Evolutionary conservation across 1,140 invertebrate genomes (phyloP).

Genomic region (Lasioglossum baleicum): DNA sequence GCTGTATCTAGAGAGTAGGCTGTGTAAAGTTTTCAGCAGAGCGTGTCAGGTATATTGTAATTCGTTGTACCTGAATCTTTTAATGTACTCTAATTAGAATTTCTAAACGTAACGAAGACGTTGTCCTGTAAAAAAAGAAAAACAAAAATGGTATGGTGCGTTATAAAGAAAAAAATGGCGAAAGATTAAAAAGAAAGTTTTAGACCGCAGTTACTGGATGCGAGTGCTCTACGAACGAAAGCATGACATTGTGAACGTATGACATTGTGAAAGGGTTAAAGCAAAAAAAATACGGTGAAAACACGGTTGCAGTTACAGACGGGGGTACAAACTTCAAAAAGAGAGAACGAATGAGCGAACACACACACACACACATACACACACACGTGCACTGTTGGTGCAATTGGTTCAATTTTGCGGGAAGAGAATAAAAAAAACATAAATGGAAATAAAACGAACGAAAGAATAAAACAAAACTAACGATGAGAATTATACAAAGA

Average conservation of each 20-base stretch:
- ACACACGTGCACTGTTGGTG: slow-evolving; percentile 36
- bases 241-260: slow-evolving; percentile 45
- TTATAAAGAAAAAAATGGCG: slow-evolving; percentile 22
- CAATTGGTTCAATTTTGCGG: slow-evolving; percentile 46
- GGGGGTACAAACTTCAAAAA: slow-evolving; percentile 37
- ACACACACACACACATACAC: too few species aligned
- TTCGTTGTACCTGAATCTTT: slow-evolving; percentile 54
- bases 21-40: slow-evolving; percentile 31
- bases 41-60: slow-evolving; percentile 39
- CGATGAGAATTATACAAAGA: slow-evolving; percentile 50
- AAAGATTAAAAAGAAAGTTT: slow-evolving; percentile 19
- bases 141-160: slow-evolving; percentile 52
- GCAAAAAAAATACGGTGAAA: slow-evolving; percentile 20
- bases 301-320: slow-evolving; percentile 79
- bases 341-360: slow-evolving; percentile 31
- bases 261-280: slow-evolving; percentile 48
- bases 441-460: slow-evolving; percentile 6
- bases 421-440: slow-evolving; percentile 20
- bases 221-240: slow-evolving; percentile 44
- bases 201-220: slow-evolving; percentile 52
- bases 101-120: slow-evolving; percentile 69
- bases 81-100: slow-evolving; percentile 48
- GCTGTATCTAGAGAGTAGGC: slow-evolving; percentile 36
- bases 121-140: slow-evolving; percentile 58
- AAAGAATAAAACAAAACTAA: slow-evolving; percentile 25